A percentile compares a stretch with the other conserved stretches of the same genome.
These are phyloP conservation scores for Psylliodes chrysocephalus DNA, from an alignment of 2,888 invertebrate species.

Conservation along the genomic window DNA sequence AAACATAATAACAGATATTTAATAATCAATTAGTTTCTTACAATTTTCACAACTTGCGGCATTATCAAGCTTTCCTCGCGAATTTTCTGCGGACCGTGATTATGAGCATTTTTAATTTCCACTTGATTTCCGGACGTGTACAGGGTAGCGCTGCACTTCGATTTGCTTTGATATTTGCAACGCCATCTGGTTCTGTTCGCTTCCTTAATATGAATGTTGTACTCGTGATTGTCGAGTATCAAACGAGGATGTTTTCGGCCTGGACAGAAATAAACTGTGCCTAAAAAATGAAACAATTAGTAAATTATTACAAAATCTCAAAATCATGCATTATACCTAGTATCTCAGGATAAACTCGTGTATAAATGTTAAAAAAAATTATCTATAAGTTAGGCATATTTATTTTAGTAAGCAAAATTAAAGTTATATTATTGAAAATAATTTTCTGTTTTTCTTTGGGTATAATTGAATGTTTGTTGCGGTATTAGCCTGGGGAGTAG, in stretches of 20 bases:
- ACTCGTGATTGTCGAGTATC: slow-evolving; percentile 42
- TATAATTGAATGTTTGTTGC: no score
- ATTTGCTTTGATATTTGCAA: slow-evolving; percentile 35
- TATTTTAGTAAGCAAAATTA: no score
- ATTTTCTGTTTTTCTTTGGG: no score
- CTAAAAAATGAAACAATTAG: slow-evolving; percentile 27
- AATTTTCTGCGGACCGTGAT: slow-evolving; percentile 22
- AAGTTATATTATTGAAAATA: no score
- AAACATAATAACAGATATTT: no score
- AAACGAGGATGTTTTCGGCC: slow-evolving; percentile 46
- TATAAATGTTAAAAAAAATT: not conserved
- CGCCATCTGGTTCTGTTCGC: slow-evolving; percentile 42
- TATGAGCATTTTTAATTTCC: slow-evolving; percentile 24
- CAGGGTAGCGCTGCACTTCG: slow-evolving; percentile 37
- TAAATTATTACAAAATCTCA: not conserved
- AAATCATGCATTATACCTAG: not conserved
- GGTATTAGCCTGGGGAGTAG: no score
- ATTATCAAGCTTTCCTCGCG: slow-evolving; percentile 8
- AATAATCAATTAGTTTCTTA: slow-evolving; percentile 4
- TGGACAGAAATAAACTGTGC: slow-evolving; percentile 42
- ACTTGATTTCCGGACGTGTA: slow-evolving; percentile 36
- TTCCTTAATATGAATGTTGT: slow-evolving; percentile 40
- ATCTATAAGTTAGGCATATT: no score
- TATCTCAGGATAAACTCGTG: no score
- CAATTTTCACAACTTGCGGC: slow-evolving; percentile 26